phyloP scores from a whole-genome alignment of 2,113 vertebrate genomes.

The Siniperca knerii region DNA sequence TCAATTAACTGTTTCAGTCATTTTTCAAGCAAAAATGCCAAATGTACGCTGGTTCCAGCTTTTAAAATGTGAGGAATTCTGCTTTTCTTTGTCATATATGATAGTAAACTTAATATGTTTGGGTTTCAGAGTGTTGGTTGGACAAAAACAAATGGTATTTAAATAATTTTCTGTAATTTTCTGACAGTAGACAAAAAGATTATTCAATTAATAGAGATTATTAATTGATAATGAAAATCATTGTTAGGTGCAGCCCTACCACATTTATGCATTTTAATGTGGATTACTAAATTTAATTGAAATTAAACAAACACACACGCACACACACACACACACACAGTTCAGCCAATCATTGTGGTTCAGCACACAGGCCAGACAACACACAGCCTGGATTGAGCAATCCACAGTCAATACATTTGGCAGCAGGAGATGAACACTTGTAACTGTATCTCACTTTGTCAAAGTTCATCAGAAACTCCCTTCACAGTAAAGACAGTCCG shows the following conservation, averaged over 20 bases:
- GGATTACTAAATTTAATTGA: background rate
- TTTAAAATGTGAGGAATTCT: background rate
- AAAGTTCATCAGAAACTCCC: background rate
- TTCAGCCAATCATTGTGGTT: background rate
- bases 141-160: too few species aligned
- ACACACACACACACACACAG: background rate
- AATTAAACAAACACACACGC: background rate
- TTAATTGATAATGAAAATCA: background rate
- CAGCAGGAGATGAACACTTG: background rate
- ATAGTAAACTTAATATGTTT: background rate
- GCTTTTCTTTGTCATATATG: background rate
- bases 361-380: background rate
- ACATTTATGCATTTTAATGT: background rate
- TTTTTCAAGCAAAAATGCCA: background rate
- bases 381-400: conserved; percentile 6
- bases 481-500: background rate
- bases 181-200: background rate
- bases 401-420: background rate
- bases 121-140: background rate
- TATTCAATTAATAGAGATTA: background rate
- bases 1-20: background rate
- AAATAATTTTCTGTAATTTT: too few species aligned
- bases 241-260: background rate
- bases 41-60: background rate
- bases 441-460: background rate